These are phyloP conservation scores for Trypoxylus dichotomus DNA, from an alignment of 1,140 invertebrate species.

Conservation along the genomic window DNA sequence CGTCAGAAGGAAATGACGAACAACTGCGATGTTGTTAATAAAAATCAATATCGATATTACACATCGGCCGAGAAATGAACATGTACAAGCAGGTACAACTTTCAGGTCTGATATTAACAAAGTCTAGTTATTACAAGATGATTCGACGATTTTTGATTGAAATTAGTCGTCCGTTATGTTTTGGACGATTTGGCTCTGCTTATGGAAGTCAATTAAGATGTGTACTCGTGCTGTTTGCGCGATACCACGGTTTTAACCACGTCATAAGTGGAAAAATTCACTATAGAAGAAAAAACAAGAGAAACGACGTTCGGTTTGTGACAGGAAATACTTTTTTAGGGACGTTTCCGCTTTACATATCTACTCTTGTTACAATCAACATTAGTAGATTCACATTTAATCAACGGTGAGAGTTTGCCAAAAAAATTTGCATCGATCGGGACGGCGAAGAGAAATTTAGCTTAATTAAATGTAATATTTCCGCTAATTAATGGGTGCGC, in stretches of 20 bases:
- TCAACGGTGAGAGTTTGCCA: background rate
- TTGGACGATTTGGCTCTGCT: background rate
- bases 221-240: background rate
- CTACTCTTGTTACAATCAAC: background rate
- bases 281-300: background rate
- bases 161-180: background rate
- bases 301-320: background rate
- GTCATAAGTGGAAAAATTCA: background rate
- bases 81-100: too few relatives aligned
- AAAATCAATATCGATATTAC: background rate
- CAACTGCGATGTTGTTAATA: too few relatives aligned
- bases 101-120: background rate
- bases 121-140: background rate
- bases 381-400: background rate
- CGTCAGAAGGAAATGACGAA: too few relatives aligned
- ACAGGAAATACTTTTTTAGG: background rate
- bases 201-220: constrained; percentile 14
- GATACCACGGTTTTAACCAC: background rate
- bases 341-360: background rate
- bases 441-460: background rate
- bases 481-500: background rate
- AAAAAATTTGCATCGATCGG: background rate
- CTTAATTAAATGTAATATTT: background rate
- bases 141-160: background rate
- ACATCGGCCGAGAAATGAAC: background rate